Evolutionary conservation across 2,113 vertebrate genomes (phyloP).

Genomic region (Gavialis gangeticus): DNA sequence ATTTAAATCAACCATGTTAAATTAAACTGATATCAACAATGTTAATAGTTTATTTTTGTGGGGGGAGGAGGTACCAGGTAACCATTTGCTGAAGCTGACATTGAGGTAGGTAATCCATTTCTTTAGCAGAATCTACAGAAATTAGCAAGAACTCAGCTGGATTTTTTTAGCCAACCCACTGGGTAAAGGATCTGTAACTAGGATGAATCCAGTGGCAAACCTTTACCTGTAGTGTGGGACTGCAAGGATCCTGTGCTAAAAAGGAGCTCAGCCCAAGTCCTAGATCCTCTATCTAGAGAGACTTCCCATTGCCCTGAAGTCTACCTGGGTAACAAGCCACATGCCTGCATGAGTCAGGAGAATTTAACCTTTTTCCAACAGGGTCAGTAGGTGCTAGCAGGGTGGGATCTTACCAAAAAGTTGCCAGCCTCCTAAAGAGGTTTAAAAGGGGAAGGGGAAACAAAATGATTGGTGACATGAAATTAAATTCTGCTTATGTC

Average conservation of each 20-base stretch:
- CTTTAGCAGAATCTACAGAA: neutral
- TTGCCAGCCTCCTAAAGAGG: too few relatives aligned
- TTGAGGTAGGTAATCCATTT: neutral
- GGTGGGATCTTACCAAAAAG: too few relatives aligned
- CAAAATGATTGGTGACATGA: too few relatives aligned
- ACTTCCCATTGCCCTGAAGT: too few relatives aligned
- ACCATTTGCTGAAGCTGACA: neutral
- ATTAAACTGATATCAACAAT: neutral
- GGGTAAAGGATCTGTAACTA: neutral
- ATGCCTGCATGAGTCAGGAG: too few relatives aligned
- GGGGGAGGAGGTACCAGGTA: neutral
- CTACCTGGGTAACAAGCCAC: too few relatives aligned
- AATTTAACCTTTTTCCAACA: too few relatives aligned
- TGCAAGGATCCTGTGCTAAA: neutral
- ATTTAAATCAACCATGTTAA: neutral
- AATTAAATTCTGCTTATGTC: too few relatives aligned
- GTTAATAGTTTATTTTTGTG: neutral
- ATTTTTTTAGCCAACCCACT: neutral
- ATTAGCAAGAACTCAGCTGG: neutral
- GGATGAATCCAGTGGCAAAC: neutral
- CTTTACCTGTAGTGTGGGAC: rapidly evolving
- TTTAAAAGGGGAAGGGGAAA: too few relatives aligned
- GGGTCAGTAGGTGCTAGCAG: too few relatives aligned
- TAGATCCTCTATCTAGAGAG: too few relatives aligned
- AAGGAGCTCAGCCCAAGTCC: too few relatives aligned